These are phyloP conservation scores for Notodonta dromedarius DNA, from an alignment of 2,888 invertebrate species.

Conservation along the genomic window DNA sequence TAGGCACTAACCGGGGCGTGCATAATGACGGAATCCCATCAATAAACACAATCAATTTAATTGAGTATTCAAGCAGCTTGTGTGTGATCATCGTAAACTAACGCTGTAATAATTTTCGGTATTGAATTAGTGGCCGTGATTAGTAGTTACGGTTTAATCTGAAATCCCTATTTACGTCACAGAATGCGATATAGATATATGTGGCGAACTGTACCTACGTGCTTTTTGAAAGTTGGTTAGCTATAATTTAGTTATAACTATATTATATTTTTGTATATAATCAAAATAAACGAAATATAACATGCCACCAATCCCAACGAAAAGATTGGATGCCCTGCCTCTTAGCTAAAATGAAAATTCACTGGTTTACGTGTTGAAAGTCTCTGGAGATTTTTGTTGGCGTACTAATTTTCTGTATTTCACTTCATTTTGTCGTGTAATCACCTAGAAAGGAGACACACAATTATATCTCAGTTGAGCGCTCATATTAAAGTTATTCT, in stretches of 20 bases:
- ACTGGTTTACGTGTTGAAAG: slow-evolving; percentile 21
- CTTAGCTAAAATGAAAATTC: slow-evolving; percentile 31
- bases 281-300: too few relatives aligned
- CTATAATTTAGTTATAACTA: too few relatives aligned
- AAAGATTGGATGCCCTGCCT: slow-evolving; percentile 9
- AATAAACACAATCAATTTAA: slow-evolving; percentile 44
- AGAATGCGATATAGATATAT: not conserved
- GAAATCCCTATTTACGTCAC: slow-evolving; percentile 1
- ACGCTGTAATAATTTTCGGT: slow-evolving; percentile 47
- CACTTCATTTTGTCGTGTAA: not conserved
- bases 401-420: not conserved
- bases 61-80: slow-evolving; percentile 50
- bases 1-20: slow-evolving; percentile 22
- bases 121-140: slow-evolving; percentile 38
- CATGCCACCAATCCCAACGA: not conserved
- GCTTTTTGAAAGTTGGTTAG: too few relatives aligned
- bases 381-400: slow-evolving; percentile 17
- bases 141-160: slow-evolving; percentile 11
- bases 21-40: slow-evolving; percentile 34
- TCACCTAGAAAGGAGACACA: not conserved
- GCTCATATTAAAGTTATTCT: too few relatives aligned
- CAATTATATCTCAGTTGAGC: not conserved
- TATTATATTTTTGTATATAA: too few relatives aligned
- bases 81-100: slow-evolving; percentile 52
- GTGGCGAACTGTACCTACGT: not conserved